Conservation (phyloP, 1,140 invertebrate genomes). For the Saccostrea glomerata region DNA sequence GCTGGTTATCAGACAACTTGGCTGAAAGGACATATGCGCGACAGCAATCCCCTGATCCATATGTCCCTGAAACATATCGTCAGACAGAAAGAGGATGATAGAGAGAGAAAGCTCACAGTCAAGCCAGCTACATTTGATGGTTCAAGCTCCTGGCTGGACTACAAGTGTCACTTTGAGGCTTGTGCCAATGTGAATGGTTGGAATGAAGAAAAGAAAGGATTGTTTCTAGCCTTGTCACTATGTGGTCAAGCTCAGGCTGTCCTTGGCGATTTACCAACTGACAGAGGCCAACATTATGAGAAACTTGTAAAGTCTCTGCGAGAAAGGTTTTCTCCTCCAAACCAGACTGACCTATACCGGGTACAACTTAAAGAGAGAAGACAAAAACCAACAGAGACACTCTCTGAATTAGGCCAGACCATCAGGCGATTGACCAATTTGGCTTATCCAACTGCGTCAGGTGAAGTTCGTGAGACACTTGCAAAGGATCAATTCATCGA, state of each 20-base stretch:
- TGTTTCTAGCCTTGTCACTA: conserved; percentile 8
- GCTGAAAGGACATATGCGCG: not conserved
- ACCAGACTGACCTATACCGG: conserved; percentile 50
- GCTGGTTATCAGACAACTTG: not conserved
- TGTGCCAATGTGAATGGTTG: conserved; percentile 33
- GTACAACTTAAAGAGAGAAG: conserved; percentile 41
- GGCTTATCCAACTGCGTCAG: not conserved
- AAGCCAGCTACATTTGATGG: conserved; percentile 42
- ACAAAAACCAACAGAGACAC: conserved; percentile 19
- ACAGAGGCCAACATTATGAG: not conserved
- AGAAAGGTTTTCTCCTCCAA: conserved; percentile 48
- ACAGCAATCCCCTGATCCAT: too few species aligned
- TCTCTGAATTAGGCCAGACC: conserved; percentile 32
- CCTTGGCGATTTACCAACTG: not conserved
- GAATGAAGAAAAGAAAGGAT: conserved; percentile 39
- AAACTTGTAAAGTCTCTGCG: not conserved
- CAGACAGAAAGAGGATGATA: not conserved
- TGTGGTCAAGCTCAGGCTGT: conserved; percentile 21
- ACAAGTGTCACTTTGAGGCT: conserved; percentile 39
- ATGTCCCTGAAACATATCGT: too few species aligned
- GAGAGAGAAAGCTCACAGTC: conserved; percentile 1
- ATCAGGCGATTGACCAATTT: conserved; percentile 31
- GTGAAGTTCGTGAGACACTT: conserved; percentile 1
- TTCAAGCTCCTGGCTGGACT: conserved; percentile 34
- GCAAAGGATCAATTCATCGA: conserved; percentile 28